Base-by-base conservation (phyloP, 2,797 vertebrate species). In the Cynopterus sphinx region DNA sequence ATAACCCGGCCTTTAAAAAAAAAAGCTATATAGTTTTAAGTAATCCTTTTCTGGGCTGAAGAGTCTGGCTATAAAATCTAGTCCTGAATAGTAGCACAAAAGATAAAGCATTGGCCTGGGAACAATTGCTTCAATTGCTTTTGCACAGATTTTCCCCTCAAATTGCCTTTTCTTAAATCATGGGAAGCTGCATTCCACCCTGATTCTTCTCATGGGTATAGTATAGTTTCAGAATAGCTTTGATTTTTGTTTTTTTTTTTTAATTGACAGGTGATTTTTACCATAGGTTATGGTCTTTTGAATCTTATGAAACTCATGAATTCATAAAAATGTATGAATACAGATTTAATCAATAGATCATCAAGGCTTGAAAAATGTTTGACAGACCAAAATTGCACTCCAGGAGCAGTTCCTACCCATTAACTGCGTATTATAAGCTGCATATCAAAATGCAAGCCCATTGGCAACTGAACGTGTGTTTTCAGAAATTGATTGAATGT, bases 321-420 rank as follows among this genome's bases (percentile, higher is more conserved):
- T 97, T 96, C 61, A 92, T 96, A 87, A 92, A 89, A 97, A 92
- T 91, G 68, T 88, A 67, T 96, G 97, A 97, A 96, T 97, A 87
- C 59, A 71, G 41, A 94, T 95, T 97, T 94, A 97, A 96, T 96
- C 93, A 96, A 91, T 97, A 96, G 93, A 93, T 90, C 74, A 93
- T 78, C 46, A 83, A 91, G 75, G 83, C 87, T 94, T 97, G 82
- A 95, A 93, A 93, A 96, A 86, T 92, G 70, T 94, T 71, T 86
- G 70, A 94, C 93, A 93, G 73, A 71, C 82, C 57, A 79, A 89
- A 96, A 94, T 93, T 88, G 74, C 55, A 51, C 67, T 77, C 53
- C n/a, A 46, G 57, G 85, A 96, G 68, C 36, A 79, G 82, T 84
- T 96, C 77, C 90, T 94, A 67, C 39, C 84, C 75, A 87, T 97